phyloP scores from a whole-genome alignment of 1,140 invertebrate genomes.

The Drosophila santomea region DNA sequence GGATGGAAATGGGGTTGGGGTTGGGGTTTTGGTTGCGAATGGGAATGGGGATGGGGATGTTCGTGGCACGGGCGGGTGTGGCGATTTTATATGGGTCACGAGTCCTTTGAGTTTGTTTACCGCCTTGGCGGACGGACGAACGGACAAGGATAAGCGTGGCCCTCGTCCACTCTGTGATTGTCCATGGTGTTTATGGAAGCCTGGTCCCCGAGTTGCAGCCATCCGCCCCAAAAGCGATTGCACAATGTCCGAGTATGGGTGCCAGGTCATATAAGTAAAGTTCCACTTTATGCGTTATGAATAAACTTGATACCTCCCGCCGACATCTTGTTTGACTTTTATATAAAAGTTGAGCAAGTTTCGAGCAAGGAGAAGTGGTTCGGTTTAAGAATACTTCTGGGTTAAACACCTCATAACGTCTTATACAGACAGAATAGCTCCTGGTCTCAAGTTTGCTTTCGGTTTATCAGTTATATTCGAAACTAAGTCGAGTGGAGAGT shows the following conservation, averaged over 20 bases:
- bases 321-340: conserved; percentile 42
- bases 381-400: not conserved
- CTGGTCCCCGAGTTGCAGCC: conserved; percentile 49
- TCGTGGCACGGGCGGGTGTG: conserved; percentile 14
- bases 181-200: conserved; percentile 62
- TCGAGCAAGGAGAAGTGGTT: not conserved
- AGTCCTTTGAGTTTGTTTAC: conserved; percentile 72
- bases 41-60: not conserved
- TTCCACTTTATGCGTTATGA: conserved; percentile 53
- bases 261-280: conserved; percentile 22
- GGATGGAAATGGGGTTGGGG: not conserved
- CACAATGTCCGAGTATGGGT: conserved; percentile 24
- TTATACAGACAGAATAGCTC: not conserved
- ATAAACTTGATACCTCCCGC: conserved; percentile 43
- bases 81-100: conserved; percentile 64
- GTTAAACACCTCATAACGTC: not conserved
- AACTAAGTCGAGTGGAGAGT: no score
- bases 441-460: conserved; percentile 46
- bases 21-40: not conserved
- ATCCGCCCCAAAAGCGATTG: conserved; percentile 30
- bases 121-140: conserved; percentile 28
- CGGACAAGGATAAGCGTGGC: conserved; percentile 8
- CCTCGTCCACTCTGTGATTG: conserved; percentile 7
- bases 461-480: not conserved
- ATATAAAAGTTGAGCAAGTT: conserved; percentile 53